A percentile compares a stretch with the other conserved stretches of the same genome.
Conservation (phyloP, 2,797 vertebrate species). For the Phyllotis vaccarum region DNA sequence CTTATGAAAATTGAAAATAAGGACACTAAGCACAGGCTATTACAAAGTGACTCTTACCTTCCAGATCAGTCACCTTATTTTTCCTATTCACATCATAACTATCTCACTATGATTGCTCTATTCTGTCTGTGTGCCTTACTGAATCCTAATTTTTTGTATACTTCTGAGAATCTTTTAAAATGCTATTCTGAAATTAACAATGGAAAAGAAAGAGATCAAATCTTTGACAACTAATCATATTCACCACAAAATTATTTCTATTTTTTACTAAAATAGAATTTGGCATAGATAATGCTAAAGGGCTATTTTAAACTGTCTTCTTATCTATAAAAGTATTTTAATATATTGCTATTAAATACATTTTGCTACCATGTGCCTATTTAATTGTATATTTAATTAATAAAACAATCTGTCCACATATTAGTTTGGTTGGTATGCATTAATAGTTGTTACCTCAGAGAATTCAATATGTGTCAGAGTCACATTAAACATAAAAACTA, state of each 20-base stretch:
- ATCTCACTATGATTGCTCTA: neutral
- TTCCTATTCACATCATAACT: neutral
- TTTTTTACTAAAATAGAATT: conserved; percentile 42
- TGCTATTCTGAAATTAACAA: neutral
- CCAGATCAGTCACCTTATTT: neutral
- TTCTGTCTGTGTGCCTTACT: neutral
- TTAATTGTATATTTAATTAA: neutral
- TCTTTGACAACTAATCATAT: neutral
- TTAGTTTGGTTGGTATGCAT: neutral
- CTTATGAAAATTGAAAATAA: neutral
- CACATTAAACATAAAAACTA: neutral
- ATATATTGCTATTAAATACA: neutral
- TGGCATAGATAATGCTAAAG: neutral
- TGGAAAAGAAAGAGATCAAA: conserved; percentile 1
- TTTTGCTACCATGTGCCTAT: neutral
- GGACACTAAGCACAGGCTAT: neutral
- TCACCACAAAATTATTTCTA: neutral
- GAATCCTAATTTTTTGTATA: neutral
- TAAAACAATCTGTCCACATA: neutral
- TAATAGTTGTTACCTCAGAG: neutral
- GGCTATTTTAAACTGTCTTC: neutral
- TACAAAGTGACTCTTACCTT: conserved; percentile 1
- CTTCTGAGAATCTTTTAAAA: conserved; percentile 15
- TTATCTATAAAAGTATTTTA: neutral
- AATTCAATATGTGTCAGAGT: neutral